Evolutionary conservation across 2,797 vertebrate genomes (phyloP).

Genomic region (Meriones psammophilus): DNA sequence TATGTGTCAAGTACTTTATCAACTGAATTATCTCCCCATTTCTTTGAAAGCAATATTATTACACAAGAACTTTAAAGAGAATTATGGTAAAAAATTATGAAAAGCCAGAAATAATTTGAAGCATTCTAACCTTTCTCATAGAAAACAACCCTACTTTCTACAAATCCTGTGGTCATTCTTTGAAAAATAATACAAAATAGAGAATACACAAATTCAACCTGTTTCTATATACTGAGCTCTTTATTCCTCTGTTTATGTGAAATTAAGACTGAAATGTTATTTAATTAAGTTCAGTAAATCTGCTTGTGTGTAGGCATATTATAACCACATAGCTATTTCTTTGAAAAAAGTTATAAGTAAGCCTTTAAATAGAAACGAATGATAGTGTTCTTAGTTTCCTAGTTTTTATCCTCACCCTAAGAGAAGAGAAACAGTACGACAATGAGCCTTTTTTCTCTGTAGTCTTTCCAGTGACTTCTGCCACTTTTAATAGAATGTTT

Average conservation of each 20-base stretch:
- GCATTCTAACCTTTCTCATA: neutral
- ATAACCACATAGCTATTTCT: neutral
- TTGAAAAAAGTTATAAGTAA: constrained; percentile 28
- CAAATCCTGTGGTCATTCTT: neutral
- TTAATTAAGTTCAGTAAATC: neutral
- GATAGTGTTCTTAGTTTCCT: constrained; percentile 7
- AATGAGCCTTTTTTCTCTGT: neutral
- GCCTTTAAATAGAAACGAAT: constrained; percentile 34
- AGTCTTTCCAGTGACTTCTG: constrained; percentile 17
- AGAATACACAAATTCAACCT: neutral
- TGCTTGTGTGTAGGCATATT: neutral
- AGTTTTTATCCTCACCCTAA: neutral
- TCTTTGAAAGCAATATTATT: neutral
- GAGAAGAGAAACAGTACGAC: neutral
- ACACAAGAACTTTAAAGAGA: neutral
- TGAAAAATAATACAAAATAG: neutral
- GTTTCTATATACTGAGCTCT: neutral
- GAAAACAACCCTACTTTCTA: neutral
- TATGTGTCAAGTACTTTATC: neutral
- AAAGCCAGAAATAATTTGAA: constrained; percentile 22
- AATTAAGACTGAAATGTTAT: neutral
- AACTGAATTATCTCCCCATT: neutral
- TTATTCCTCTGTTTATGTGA: neutral
- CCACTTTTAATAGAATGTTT: constrained; percentile 44
- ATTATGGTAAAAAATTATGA: neutral